A percentile compares a stretch with the other conserved stretches of the same genome.
phyloP scores from a whole-genome alignment of 2,113 vertebrate genomes.

The Callipepla squamata region DNA sequence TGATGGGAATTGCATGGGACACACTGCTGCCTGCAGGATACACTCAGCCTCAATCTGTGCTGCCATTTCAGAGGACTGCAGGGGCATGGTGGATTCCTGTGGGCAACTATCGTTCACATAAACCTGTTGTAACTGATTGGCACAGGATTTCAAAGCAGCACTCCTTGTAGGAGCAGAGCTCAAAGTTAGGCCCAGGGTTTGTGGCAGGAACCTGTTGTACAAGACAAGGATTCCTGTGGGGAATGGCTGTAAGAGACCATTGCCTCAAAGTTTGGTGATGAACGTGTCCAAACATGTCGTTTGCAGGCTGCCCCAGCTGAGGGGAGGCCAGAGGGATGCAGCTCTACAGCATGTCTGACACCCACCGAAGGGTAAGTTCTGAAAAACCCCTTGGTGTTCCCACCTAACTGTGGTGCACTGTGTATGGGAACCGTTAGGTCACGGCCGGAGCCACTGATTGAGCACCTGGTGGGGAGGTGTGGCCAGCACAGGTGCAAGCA shows the following conservation, averaged over 20 bases:
- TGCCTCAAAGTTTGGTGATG: too few species aligned
- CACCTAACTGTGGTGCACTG: not conserved
- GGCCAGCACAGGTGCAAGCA: too few species aligned
- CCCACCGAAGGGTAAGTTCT: not conserved
- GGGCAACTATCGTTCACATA: constrained; percentile 23
- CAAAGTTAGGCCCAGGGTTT: constrained; percentile 36
- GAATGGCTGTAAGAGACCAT: not conserved
- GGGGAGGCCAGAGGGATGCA: accelerated
- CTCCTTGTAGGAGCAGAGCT: constrained; percentile 35
- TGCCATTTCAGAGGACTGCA: not conserved
- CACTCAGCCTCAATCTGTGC: not conserved
- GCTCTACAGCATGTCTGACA: accelerated
- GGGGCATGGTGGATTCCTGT: not conserved
- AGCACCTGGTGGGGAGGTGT: too few species aligned
- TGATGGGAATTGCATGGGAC: not conserved
- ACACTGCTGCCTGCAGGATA: accelerated
- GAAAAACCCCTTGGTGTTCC: not conserved
- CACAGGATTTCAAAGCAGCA: constrained; percentile 59
- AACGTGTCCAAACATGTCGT: too few species aligned
- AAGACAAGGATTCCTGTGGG: not conserved
- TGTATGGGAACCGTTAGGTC: too few species aligned
- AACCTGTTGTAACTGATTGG: constrained; percentile 36
- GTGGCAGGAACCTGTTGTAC: constrained; percentile 38
- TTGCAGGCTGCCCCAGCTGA: accelerated
- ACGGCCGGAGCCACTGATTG: too few species aligned